These are phyloP conservation scores for Eudiplozoon nipponicum DNA, from an alignment of 2,888 invertebrate species.

Conservation along the genomic window DNA sequence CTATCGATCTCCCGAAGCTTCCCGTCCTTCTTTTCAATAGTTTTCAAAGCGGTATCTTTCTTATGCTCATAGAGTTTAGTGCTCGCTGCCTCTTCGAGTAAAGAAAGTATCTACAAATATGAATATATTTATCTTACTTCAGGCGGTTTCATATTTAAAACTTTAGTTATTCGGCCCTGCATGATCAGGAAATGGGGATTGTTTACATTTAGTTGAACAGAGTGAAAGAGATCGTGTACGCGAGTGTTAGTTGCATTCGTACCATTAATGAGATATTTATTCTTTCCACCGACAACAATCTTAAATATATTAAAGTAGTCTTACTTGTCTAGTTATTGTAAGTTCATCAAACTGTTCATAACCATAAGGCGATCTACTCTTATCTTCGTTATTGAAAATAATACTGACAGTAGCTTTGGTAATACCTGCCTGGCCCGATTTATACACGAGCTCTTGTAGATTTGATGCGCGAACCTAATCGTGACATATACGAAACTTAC, in stretches of 20 bases:
- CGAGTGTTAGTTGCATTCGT: conserved; percentile 54
- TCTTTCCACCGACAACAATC: conserved; percentile 41
- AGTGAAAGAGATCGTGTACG: conserved; percentile 69
- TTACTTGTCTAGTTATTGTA: conserved; percentile 53
- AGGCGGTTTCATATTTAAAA: conserved; percentile 81
- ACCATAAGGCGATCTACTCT: conserved; percentile 48
- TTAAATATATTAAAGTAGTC: too few relatives aligned
- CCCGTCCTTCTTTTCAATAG: conserved; percentile 61
- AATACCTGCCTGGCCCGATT: conserved; percentile 73
- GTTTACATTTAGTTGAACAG: conserved; percentile 80
- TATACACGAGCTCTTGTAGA: conserved; percentile 76
- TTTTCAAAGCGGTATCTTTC: conserved; percentile 47
- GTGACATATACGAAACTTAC: conserved; percentile 32
- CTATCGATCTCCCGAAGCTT: conserved; percentile 53
- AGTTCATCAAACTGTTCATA: conserved; percentile 66
- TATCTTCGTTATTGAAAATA: conserved; percentile 58
- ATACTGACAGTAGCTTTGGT: conserved; percentile 77
- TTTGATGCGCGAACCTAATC: conserved; percentile 52
- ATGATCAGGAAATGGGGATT: conserved; percentile 96
- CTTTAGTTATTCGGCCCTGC: conserved; percentile 94
- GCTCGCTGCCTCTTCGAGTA: conserved; percentile 95
- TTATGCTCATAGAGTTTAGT: conserved; percentile 81
- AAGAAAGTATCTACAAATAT: conserved; percentile 29
- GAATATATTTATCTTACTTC: conserved; percentile 35
- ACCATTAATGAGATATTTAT: conserved; percentile 67